A percentile compares a stretch with the other conserved stretches of the same genome.
phyloP scores from a whole-genome alignment of 1,140 invertebrate genomes.

The Babylonia areolata region DNA sequence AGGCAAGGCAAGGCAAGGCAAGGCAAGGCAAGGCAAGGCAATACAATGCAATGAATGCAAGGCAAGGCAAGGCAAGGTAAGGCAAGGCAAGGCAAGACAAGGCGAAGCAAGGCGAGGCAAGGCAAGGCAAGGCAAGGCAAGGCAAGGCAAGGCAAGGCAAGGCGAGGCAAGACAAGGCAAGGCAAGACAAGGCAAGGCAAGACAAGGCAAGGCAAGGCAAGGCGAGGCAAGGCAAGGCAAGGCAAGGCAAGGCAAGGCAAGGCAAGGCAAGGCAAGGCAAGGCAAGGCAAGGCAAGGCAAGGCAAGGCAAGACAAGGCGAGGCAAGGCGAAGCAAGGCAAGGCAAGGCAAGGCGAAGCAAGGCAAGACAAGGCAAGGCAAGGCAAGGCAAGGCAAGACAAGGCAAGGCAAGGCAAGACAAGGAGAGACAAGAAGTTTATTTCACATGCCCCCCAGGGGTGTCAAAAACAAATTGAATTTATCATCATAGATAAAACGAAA shows the following conservation, averaged over 20 bases:
- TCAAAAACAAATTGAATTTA: too few relatives aligned
- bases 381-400: background rate
- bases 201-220: background rate
- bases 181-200: slow-evolving; percentile 16
- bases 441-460: too few relatives aligned
- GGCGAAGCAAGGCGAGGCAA: background rate
- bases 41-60: background rate
- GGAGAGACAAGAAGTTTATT: background rate
- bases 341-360: background rate
- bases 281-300: background rate
- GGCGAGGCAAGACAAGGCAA: slow-evolving; percentile 2
- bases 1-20: slow-evolving; percentile 5
- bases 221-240: slow-evolving; percentile 2
- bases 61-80: slow-evolving; percentile 17
- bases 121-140: background rate
- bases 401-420: background rate
- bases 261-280: background rate
- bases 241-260: slow-evolving; percentile 16
- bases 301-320: background rate
- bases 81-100: background rate
- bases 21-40: background rate
- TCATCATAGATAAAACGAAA: too few relatives aligned
- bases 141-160: slow-evolving; percentile 3
- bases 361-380: background rate
- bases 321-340: background rate